phyloP scores from a whole-genome alignment of 2,797 vertebrate genomes.

The Tokudaia muenninki region DNA sequence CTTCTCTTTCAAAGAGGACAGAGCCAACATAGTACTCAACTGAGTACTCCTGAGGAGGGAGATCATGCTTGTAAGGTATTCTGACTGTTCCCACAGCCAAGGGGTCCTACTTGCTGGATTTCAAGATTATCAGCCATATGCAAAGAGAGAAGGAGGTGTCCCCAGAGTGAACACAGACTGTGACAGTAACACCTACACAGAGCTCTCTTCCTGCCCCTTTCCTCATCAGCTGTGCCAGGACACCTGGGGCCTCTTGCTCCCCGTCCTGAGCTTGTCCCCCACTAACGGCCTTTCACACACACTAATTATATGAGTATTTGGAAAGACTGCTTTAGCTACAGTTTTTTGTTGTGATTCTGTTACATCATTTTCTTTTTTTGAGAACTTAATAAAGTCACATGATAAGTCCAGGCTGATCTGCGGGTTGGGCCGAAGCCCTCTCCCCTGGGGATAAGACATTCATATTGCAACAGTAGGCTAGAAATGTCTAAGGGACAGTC shows the following conservation, averaged over 20 bases:
- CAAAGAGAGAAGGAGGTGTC: background rate
- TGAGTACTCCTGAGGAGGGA: background rate
- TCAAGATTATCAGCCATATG: rapidly evolving
- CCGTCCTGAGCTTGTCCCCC: background rate
- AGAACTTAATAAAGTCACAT: background rate
- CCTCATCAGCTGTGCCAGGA: background rate
- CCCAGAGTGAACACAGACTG: rapidly evolving
- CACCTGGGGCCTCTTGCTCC: background rate
- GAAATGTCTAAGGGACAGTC: background rate
- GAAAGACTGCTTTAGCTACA: background rate
- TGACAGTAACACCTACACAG: rapidly evolving
- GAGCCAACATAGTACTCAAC: background rate
- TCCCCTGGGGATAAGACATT: background rate
- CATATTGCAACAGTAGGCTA: background rate
- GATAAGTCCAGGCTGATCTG: background rate
- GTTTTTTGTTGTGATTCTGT: background rate
- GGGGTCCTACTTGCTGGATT: background rate
- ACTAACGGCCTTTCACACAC: background rate
- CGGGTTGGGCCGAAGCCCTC: background rate
- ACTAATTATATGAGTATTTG: background rate
- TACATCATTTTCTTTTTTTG: no score
- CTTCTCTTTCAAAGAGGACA: background rate
- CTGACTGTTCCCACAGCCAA: background rate
- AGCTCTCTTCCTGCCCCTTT: no score
- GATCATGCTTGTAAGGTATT: no score